phyloP scores from a whole-genome alignment of 2,797 vertebrate species.

The Etheostoma perlongum region DNA sequence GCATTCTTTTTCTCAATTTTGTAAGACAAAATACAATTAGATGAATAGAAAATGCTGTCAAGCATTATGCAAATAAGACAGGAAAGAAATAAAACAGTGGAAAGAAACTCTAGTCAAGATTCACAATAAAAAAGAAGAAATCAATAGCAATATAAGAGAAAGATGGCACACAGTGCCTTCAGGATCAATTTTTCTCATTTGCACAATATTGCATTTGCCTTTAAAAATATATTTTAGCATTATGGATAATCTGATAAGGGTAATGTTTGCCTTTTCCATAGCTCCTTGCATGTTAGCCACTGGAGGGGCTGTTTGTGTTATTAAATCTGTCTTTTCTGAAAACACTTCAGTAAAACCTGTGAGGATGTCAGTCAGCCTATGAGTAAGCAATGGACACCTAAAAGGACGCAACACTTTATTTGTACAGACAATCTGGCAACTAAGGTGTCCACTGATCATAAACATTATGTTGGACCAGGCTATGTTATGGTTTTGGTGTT shows the following conservation, averaged over 20 bases:
- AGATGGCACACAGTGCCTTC: conserved; percentile 50
- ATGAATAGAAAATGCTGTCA: conserved; percentile 33
- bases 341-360: conserved; percentile 31
- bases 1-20: too few relatives aligned
- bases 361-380: not conserved
- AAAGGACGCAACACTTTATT: not conserved
- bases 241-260: conserved; percentile 73
- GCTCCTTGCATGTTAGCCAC: conserved; percentile 44
- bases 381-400: not conserved
- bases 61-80: conserved; percentile 54
- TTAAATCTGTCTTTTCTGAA: conserved; percentile 30
- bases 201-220: conserved; percentile 67
- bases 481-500: too few relatives aligned
- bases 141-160: conserved; percentile 64
- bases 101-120: conserved; percentile 34
- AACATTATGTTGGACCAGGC: not conserved
- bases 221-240: conserved; percentile 73
- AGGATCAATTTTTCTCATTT: conserved; percentile 70
- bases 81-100: conserved; percentile 28
- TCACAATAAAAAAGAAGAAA: conserved; percentile 42
- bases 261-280: conserved; percentile 53
- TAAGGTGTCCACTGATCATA: not conserved
- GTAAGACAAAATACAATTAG: too few relatives aligned
- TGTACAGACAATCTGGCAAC: conserved; percentile 2
- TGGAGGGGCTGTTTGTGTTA: conserved; percentile 25